A percentile compares a stretch with the other conserved stretches of the same genome.
phyloP scores from a whole-genome alignment of 2,797 vertebrate genomes.

The Apogon talboti region DNA sequence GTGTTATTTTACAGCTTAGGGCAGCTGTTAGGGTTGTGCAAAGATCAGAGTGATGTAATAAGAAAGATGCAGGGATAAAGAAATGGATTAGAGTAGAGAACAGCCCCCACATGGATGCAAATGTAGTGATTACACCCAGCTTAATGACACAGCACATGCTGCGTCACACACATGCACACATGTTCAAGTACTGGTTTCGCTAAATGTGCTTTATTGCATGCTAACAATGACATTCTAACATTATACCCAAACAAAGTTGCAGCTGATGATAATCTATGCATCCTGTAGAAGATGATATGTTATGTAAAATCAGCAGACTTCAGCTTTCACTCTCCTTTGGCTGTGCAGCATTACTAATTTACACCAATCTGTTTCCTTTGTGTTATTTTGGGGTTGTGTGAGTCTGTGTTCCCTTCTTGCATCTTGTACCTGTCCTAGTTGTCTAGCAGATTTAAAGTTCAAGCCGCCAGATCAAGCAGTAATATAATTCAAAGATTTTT shows the following conservation, averaged over 20 bases:
- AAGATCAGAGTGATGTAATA: conserved; percentile 78
- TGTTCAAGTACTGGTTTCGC: not conserved
- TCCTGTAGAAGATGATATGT: not conserved
- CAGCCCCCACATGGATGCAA: conserved; percentile 60
- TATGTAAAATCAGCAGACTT: not conserved
- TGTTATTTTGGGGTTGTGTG: not conserved
- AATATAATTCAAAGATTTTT: conserved; percentile 36
- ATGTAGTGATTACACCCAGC: conserved; percentile 77
- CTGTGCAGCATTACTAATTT: conserved; percentile 22
- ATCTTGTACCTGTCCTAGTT: conserved; percentile 32
- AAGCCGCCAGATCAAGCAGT: conserved; percentile 28
- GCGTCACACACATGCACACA: conserved; percentile 31
- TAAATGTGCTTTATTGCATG: conserved; percentile 15
- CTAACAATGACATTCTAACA: not conserved
- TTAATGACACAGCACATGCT: conserved; percentile 69
- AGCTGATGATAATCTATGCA: not conserved
- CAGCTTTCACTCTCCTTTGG: not conserved
- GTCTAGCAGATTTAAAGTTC: conserved; percentile 30
- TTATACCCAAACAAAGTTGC: conserved; percentile 1
- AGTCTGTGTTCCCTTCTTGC: conserved; percentile 14
- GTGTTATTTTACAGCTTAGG: conserved; percentile 53
- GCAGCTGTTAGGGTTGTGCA: conserved; percentile 75
- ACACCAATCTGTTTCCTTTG: conserved; percentile 17
- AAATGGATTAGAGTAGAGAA: conserved; percentile 75
- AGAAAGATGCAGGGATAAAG: conserved; percentile 69